Evolutionary conservation across 2,113 vertebrate genomes (phyloP), one percentile per base, ranked within the genome.

Genomic region (Chiloscyllium plagiosum): DNA sequence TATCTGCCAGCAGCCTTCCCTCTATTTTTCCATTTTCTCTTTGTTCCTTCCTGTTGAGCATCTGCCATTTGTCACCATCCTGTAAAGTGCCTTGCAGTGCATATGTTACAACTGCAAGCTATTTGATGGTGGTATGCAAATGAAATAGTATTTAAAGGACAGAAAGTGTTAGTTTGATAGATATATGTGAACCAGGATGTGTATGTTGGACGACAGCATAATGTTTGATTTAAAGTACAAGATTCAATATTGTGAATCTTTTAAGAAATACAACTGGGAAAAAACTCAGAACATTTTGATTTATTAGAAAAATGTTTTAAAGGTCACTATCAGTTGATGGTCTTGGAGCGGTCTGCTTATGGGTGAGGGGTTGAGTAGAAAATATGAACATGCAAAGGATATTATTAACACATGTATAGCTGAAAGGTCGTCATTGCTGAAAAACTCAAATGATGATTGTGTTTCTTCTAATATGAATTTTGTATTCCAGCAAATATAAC

Each of bases 321-420:
- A 92, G 33, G 56, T 65, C 33, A 92, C 56, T 92, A 56, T 56
- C n/a, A 65, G 65, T 61, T 33, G 87, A n/a, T 33, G 87, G 52
- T 83, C 17, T 47, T 83, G 80, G 37, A 42, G 19, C 20, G 19
- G 5, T 22, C 80, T 83, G 80, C 13, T 47, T 83, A 37, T 42
- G 80, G 56, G 29, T 26, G 52, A 90, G 29, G 26, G 52, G 80
- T 42, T n/a, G 0, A 17, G 52, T 90, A 90, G 5, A 17, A 13
- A 90, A 52, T 17, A 33, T 56, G 87, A 61, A 17, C 87, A 52
- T 90, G 52, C 56, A 90, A 89, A 50, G 29, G 52, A 56, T 52
- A 90, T 90, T 26, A 90, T 33, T 61, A 90, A 52, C 87, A 89
- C 24, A 90, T 90, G 87, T 90, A 90, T 50, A 90, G 33, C 26